Percentiles rank a stretch among this genome's conserved stretches.
These are phyloP conservation scores for Peromyscus leucopus DNA, from an alignment of 2,113 vertebrate genomes.

Conservation along the genomic window DNA sequence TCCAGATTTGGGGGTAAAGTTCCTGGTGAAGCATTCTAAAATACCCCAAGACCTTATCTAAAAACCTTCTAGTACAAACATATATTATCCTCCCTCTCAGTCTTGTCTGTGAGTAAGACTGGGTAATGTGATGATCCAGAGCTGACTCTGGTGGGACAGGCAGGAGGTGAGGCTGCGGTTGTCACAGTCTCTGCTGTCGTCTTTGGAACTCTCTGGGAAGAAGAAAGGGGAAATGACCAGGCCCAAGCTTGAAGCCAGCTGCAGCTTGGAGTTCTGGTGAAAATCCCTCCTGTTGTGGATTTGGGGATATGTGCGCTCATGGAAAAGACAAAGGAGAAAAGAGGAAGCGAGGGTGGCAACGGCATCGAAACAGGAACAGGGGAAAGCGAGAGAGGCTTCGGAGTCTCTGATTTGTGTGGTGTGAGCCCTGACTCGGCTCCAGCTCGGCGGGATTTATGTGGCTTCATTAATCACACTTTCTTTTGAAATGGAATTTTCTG, in stretches of 20 bases:
- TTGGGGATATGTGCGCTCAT: not conserved
- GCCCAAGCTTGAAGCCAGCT: not conserved
- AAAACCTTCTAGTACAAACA: not conserved
- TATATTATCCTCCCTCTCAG: not conserved
- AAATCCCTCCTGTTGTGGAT: not conserved
- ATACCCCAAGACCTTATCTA: not conserved
- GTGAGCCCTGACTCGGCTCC: constrained; percentile 70
- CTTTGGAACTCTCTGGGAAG: not conserved
- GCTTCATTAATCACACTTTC: constrained; percentile 76
- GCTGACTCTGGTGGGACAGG: not conserved
- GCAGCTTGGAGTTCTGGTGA: not conserved
- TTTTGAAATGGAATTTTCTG: constrained; percentile 79
- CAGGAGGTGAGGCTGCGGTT: not conserved
- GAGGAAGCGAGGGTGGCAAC: not conserved
- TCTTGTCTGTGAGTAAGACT: not conserved
- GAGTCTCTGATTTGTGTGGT: constrained; percentile 75
- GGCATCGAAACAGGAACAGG: constrained; percentile 35
- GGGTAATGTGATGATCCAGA: not conserved
- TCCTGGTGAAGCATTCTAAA: not conserved
- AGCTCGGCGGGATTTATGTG: constrained; percentile 68
- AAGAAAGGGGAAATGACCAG: not conserved
- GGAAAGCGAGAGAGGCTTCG: constrained; percentile 60
- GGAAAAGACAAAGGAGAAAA: constrained; percentile 1
- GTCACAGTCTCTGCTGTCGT: not conserved
- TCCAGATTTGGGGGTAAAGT: not conserved